Percentiles rank a stretch among this genome's conserved stretches.
phyloP scores from a whole-genome alignment of 2,888 invertebrate species.

The Ichneumoninae sp. region DNA sequence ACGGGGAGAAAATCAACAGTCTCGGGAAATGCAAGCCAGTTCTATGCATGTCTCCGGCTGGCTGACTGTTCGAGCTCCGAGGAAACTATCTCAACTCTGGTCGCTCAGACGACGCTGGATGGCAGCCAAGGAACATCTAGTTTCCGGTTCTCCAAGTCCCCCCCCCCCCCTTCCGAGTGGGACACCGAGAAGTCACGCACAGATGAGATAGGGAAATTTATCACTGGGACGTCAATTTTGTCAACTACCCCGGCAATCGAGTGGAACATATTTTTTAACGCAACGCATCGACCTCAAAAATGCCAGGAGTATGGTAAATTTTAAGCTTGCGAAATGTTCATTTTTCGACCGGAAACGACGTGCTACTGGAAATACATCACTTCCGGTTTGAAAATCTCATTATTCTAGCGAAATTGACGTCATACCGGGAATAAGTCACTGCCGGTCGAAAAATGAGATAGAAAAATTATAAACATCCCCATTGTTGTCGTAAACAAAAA shows the following conservation, averaged over 20 bases:
- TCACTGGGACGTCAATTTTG: background rate
- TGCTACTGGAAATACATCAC: background rate
- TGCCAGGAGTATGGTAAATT: background rate
- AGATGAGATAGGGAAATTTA: slow-evolving; percentile 6
- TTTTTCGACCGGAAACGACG: background rate
- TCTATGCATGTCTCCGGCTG: slow-evolving; percentile 4
- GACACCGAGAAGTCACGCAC: slow-evolving; percentile 7
- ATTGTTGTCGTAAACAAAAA: too few relatives aligned
- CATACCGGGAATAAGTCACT: background rate
- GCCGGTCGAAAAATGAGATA: background rate
- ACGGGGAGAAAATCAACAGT: slow-evolving; percentile 55
- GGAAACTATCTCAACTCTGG: slow-evolving; percentile 56
- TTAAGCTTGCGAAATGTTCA: background rate
- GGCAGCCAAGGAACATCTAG: slow-evolving; percentile 60
- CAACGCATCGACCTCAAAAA: background rate
- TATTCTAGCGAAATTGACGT: too few relatives aligned
- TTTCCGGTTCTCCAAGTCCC: slow-evolving; percentile 55
- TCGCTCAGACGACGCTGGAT: slow-evolving; percentile 49
- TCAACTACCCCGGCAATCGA: background rate
- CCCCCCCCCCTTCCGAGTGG: background rate
- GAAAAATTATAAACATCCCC: background rate
- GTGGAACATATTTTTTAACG: background rate
- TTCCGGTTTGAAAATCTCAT: background rate
- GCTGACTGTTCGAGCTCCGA: slow-evolving; percentile 30
- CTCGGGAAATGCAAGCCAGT: slow-evolving; percentile 45